Evolutionary conservation across 2,888 invertebrate species (phyloP), one percentile per base, ranked within the genome.

Genomic region (Diaprepes abbreviatus): DNA sequence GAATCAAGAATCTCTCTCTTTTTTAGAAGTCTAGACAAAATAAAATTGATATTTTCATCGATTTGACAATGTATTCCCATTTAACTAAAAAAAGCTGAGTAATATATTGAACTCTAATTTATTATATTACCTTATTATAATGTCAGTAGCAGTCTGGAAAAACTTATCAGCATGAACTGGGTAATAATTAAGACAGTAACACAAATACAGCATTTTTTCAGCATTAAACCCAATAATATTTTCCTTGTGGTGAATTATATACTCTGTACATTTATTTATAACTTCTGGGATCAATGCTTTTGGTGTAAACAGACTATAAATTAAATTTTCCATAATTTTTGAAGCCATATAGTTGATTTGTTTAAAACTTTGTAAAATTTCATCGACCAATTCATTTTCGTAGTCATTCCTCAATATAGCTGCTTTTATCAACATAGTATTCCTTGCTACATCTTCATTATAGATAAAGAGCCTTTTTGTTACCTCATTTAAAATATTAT

Each of bases 101-200:
- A n/a, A n/a, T n/a, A n/a, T n/a, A n/a, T n/a, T n/a, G n/a, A n/a
- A n/a, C n/a, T n/a, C n/a, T n/a, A n/a, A n/a, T n/a, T n/a, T n/a
- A n/a, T n/a, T n/a, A n/a, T n/a, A n/a, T 78, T 78, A 87, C 88
- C 87, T 83, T 35, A 86, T 77, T 43, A 88, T 78, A 10, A 86
- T 80, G 74, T 82, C 79, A 0, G 83, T 83, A 5, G 84, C 82
- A 63, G 78, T 78, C 14, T 83, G 75, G 50, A 87, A 82, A 17
- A 85, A 83, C 33, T 82, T 77, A 1, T 82, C 78, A 3, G 74
- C 74, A 6, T 84, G 81, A 50, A 83, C 75, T 0, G 88, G 87
- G 12, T 80, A 79, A 76, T 88, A 88, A 24, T 87, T 88, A 9
- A 88, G 78, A 75, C 82, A 81, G 75, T 86, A 89, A 67, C 85